phyloP scores from a whole-genome alignment of 1,140 invertebrate genomes.

The Pogonomyrmex californicus region DNA sequence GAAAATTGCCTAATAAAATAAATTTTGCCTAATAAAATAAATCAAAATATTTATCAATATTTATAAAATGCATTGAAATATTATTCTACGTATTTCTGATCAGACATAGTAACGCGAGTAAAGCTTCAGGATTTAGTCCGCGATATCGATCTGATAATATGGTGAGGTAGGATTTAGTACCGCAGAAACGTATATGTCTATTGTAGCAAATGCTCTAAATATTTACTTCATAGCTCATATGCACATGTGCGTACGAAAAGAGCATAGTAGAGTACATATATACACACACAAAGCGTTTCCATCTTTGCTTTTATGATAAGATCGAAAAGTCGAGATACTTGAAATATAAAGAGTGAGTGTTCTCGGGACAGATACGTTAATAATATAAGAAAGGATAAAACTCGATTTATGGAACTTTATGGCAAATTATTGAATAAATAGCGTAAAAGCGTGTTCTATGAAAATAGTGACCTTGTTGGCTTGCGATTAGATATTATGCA shows the following conservation, averaged over 20 bases:
- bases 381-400: background rate
- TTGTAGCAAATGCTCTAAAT: background rate
- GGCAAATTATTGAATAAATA: constrained; percentile 28
- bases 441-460: constrained; percentile 44
- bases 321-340: too few species aligned
- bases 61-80: constrained; percentile 13
- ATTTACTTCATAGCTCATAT: background rate
- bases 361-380: background rate
- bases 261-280: too few species aligned
- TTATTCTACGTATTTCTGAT: background rate
- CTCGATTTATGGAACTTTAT: constrained; percentile 1
- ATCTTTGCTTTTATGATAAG: background rate
- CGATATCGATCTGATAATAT: constrained; percentile 36
- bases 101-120: background rate
- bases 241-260: background rate
- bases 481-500: constrained; percentile 59
- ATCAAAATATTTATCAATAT: constrained; percentile 5
- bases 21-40: background rate
- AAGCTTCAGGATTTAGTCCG: constrained; percentile 17
- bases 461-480: constrained; percentile 71
- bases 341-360: too few species aligned
- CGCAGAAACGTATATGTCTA: background rate
- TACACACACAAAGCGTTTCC: background rate
- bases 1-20: too few species aligned
- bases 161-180: constrained; percentile 8